These are phyloP conservation scores for Urosaurus nigricauda DNA, from an alignment of 2,797 vertebrate genomes.

Conservation along the genomic window DNA sequence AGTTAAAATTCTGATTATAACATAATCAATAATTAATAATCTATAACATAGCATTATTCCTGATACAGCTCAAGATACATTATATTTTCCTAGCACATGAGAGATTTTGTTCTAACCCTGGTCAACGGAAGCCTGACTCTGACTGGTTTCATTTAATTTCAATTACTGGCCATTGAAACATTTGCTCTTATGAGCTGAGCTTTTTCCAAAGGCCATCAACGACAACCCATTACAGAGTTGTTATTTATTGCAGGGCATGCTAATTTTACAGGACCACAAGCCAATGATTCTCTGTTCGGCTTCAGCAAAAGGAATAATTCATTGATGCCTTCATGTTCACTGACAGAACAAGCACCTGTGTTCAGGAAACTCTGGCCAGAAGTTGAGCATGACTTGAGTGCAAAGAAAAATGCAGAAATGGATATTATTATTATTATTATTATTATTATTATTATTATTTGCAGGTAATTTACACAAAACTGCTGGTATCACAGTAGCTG, in stretches of 20 bases:
- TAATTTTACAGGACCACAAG: conserved; percentile 79
- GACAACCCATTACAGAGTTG: conserved; percentile 76
- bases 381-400: neutral
- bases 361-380: conserved; percentile 31
- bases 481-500: neutral
- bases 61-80: conserved; percentile 39
- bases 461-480: neutral
- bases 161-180: conserved; percentile 77
- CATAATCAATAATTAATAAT: no score
- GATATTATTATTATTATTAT: no score
- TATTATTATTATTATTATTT: no score
- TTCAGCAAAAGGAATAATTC: conserved; percentile 77
- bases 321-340: conserved; percentile 47
- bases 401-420: fast-evolving
- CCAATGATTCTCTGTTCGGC: conserved; percentile 75
- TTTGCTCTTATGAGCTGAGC: conserved; percentile 73
- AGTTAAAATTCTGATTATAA: no score
- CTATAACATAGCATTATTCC: neutral
- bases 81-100: conserved; percentile 66
- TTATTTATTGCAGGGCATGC: conserved; percentile 79
- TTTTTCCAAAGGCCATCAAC: conserved; percentile 70
- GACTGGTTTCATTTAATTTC: conserved; percentile 80
- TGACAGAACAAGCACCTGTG: conserved; percentile 59
- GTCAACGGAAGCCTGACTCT: conserved; percentile 71
- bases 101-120: conserved; percentile 70